Conservation (phyloP, 2,113 vertebrate species). For the Rhynchomys soricoides region DNA sequence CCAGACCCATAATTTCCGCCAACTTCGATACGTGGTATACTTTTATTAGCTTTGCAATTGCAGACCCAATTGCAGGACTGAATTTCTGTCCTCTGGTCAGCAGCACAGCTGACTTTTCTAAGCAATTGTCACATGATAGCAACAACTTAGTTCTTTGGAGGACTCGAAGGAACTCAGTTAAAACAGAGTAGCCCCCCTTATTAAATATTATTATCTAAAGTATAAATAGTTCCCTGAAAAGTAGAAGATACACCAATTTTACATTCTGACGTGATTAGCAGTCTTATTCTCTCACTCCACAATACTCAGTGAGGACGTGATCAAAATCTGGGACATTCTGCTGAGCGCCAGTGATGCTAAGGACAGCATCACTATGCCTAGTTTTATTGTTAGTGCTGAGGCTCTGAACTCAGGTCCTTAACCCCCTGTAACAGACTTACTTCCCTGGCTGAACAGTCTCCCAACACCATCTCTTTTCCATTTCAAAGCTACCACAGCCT, state of each 20-base stretch:
- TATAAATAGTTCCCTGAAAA: conserved; percentile 21
- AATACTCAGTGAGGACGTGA: not conserved
- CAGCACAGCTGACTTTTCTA: conserved; percentile 10
- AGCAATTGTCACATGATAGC: conserved; percentile 1
- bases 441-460: not conserved
- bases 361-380: too few relatives aligned
- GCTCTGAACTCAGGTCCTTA: not conserved
- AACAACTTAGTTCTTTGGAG: conserved; percentile 15
- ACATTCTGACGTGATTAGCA: not conserved
- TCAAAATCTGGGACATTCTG: not conserved
- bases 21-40: conserved; percentile 49
- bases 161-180: not conserved
- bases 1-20: not conserved
- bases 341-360: not conserved
- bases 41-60: conserved; percentile 62
- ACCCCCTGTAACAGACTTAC: not conserved
- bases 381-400: not conserved
- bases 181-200: not conserved
- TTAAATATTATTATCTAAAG: not conserved
- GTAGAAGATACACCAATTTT: not conserved
- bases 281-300: not conserved
- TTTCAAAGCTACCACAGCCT: not conserved
- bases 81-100: conserved; percentile 30
- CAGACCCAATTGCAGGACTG: not conserved
- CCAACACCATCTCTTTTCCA: not conserved